Evolutionary conservation across 2,888 invertebrate species (phyloP).

Genomic region (Apoda limacodes): DNA sequence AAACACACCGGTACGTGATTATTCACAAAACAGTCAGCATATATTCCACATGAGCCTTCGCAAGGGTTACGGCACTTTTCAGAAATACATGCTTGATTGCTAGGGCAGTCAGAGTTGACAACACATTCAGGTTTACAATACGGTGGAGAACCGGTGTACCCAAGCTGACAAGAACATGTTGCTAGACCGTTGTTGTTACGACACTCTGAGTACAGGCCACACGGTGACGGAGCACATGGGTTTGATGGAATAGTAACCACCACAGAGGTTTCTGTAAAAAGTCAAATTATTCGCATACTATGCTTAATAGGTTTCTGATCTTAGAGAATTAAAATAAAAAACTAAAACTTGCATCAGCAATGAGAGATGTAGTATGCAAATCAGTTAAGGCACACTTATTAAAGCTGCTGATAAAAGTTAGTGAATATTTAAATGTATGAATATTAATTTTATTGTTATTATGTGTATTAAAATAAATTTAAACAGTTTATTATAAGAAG

Average conservation of each 20-base stretch:
- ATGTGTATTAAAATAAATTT: too few relatives aligned
- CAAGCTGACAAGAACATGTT: slow-evolving; percentile 77
- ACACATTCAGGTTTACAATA: slow-evolving; percentile 75
- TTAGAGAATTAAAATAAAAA: too few relatives aligned
- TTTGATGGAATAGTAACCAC: slow-evolving; percentile 49
- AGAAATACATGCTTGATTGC: slow-evolving; percentile 73
- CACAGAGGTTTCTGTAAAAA: slow-evolving; percentile 37
- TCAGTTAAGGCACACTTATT: too few relatives aligned
- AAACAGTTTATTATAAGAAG: too few relatives aligned
- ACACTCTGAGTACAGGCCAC: slow-evolving; percentile 80
- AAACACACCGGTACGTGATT: slow-evolving; percentile 81
- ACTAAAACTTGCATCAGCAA: too few relatives aligned
- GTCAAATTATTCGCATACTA: too few relatives aligned
- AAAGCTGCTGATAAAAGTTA: too few relatives aligned
- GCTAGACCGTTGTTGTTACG: slow-evolving; percentile 76
- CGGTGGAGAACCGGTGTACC: slow-evolving; percentile 74
- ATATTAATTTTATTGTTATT: too few relatives aligned
- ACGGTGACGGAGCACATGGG: slow-evolving; percentile 81
- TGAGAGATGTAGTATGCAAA: too few relatives aligned
- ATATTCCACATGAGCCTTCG: slow-evolving; percentile 75
- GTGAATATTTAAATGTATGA: too few relatives aligned
- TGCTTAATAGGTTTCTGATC: too few relatives aligned
- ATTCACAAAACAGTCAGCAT: slow-evolving; percentile 75
- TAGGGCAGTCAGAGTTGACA: slow-evolving; percentile 73
- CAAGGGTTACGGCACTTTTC: slow-evolving; percentile 79